phyloP scores from a whole-genome alignment of 2,113 vertebrate species.

The Planiliza haematocheilus region DNA sequence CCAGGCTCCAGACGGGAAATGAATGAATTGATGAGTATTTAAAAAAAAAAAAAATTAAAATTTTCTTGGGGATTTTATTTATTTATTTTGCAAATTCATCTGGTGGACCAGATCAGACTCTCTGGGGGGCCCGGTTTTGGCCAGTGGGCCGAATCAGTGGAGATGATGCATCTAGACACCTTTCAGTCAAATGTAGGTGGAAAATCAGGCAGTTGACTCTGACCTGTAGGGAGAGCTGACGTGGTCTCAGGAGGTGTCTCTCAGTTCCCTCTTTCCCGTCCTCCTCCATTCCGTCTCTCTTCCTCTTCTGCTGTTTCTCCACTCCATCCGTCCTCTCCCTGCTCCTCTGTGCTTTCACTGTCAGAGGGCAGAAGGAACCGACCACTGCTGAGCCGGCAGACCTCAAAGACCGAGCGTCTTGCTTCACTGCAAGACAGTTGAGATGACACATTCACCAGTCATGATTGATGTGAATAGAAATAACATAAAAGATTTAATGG shows the following conservation, averaged over 20 bases:
- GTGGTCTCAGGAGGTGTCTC: conserved; percentile 50
- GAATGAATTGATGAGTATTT: too few relatives aligned
- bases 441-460: too few relatives aligned
- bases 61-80: too few relatives aligned
- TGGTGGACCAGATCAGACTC: too few relatives aligned
- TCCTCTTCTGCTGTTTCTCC: conserved; percentile 25
- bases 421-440: conserved; percentile 26
- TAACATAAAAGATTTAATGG: not conserved
- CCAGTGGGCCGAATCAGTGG: too few relatives aligned
- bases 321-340: conserved; percentile 33
- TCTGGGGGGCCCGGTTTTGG: too few relatives aligned
- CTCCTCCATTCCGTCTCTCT: conserved; percentile 3
- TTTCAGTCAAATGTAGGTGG: conserved; percentile 5
- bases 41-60: too few relatives aligned
- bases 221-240: conserved; percentile 56
- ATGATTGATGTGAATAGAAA: not conserved
- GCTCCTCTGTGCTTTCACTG: conserved; percentile 36
- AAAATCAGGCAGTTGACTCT: conserved; percentile 48
- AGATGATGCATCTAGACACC: conserved; percentile 4
- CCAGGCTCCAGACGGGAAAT: too few relatives aligned
- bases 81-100: too few relatives aligned
- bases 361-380: conserved; percentile 25
- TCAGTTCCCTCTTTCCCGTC: conserved; percentile 4
- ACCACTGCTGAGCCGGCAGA: conserved; percentile 2
- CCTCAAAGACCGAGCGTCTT: conserved; percentile 13